These are phyloP conservation scores for Habrosyne pyritoides DNA, from an alignment of 2,888 invertebrate genomes.

Conservation along the genomic window DNA sequence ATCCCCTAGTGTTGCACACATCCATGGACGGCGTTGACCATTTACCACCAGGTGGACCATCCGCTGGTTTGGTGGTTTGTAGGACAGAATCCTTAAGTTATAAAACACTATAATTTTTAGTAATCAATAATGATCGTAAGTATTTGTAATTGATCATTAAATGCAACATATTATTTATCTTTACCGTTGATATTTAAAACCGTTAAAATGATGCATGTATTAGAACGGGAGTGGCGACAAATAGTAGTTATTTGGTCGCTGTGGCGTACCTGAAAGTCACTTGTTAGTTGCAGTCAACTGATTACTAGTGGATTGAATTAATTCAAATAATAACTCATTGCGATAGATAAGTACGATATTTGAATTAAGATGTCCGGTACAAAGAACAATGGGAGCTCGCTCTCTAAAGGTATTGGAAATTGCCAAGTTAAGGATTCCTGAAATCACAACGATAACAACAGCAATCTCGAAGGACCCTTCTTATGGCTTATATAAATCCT, in stretches of 20 bases:
- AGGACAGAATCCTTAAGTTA: not conserved
- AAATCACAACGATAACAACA: not conserved
- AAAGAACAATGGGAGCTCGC: not conserved
- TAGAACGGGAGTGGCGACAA: not conserved
- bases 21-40: too few species aligned
- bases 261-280: not conserved
- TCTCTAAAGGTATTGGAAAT: not conserved
- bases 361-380: not conserved
- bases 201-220: not conserved
- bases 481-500: not conserved
- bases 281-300: not conserved
- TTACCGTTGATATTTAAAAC: not conserved
- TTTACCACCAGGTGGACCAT: too few species aligned
- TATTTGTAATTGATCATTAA: not conserved
- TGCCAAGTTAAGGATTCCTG: not conserved
- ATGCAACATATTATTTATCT: not conserved
- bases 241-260: not conserved
- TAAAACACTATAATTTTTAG: too few species aligned
- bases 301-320: too few species aligned
- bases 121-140: not conserved
- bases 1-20: too few species aligned
- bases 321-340: too few species aligned
- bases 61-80: too few species aligned
- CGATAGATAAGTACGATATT: too few species aligned
- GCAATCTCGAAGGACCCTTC: not conserved